phyloP scores from a whole-genome alignment of 35 echinoderm and acorn worm species.

The Eucidaris tribuloides region DNA sequence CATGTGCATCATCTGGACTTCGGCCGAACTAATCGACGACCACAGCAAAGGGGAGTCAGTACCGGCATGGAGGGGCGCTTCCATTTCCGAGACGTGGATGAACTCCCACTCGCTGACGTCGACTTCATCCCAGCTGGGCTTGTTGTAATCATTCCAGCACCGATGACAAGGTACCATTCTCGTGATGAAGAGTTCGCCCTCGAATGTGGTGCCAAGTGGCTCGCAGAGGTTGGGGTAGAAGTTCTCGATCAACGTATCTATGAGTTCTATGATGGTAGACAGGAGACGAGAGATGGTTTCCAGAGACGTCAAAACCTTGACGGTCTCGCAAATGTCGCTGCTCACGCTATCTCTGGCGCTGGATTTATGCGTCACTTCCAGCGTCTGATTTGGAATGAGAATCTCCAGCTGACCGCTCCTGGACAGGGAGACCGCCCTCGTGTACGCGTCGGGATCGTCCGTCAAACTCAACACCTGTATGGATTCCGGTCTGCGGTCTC shows the following conservation, averaged over 20 bases:
- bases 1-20: slow-evolving; percentile 2
- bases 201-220: slow-evolving; percentile 66
- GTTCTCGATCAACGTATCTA: slow-evolving; percentile 90
- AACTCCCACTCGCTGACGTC: slow-evolving; percentile 85
- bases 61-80: slow-evolving; percentile 4
- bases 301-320: slow-evolving; percentile 61
- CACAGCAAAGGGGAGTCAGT: slow-evolving; percentile 32
- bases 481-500: slow-evolving; percentile 83
- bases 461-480: slow-evolving; percentile 70
- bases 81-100: slow-evolving; percentile 45
- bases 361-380: slow-evolving; percentile 40
- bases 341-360: slow-evolving; percentile 11
- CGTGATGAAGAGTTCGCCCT: slow-evolving; percentile 91
- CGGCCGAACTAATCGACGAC: slow-evolving; percentile 25
- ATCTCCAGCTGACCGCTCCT: slow-evolving; percentile 89
- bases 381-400: slow-evolving; percentile 81
- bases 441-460: slow-evolving; percentile 19
- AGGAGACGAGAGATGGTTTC: slow-evolving; percentile 73
- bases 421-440: slow-evolving; percentile 52
- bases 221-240: slow-evolving; percentile 93
- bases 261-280: slow-evolving; percentile 76
- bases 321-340: not conserved
- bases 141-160: slow-evolving; percentile 89
- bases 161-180: slow-evolving; percentile 81
- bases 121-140: slow-evolving; percentile 57